A percentile compares a stretch with the other conserved stretches of the same genome.
phyloP scores from a whole-genome alignment of 2,113 vertebrate species.

The Canis aureus region DNA sequence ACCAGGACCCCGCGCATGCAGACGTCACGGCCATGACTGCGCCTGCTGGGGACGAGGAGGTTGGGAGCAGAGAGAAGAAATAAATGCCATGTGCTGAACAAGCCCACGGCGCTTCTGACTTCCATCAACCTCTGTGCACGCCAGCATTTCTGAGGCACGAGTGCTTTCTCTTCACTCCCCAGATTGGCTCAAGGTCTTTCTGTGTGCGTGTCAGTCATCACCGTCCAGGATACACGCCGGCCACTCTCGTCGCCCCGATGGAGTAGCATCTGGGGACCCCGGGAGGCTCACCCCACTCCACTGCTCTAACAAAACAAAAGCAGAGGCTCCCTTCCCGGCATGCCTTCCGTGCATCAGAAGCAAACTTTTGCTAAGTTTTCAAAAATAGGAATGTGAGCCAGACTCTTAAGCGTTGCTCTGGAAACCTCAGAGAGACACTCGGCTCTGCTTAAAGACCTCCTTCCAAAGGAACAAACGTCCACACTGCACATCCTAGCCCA shows the following conservation, averaged over 20 bases:
- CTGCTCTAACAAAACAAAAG: background rate
- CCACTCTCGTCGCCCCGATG: rapidly evolving
- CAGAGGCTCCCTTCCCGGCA: background rate
- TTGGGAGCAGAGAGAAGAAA: rapidly evolving
- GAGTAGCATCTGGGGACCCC: background rate
- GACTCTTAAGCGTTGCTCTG: background rate
- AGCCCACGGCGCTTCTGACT: rapidly evolving
- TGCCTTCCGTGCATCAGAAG: background rate
- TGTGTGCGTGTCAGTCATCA: rapidly evolving
- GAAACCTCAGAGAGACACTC: background rate
- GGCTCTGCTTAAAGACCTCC: background rate
- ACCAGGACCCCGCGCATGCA: rapidly evolving
- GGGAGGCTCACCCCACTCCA: rapidly evolving
- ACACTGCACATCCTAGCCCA: background rate
- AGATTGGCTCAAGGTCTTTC: rapidly evolving
- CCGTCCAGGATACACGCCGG: rapidly evolving
- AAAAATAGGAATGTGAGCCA: background rate
- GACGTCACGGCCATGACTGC: rapidly evolving
- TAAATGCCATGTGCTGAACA: background rate
- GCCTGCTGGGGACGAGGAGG: background rate
- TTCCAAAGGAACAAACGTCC: background rate
- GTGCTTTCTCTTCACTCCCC: background rate
- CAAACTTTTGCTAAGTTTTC: background rate
- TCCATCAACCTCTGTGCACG: rapidly evolving
- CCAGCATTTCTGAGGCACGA: no score